A percentile compares a stretch with the other conserved stretches of the same genome.
Evolutionary conservation across 2,797 vertebrate genomes (phyloP).

Genomic region (Alca torda): DNA sequence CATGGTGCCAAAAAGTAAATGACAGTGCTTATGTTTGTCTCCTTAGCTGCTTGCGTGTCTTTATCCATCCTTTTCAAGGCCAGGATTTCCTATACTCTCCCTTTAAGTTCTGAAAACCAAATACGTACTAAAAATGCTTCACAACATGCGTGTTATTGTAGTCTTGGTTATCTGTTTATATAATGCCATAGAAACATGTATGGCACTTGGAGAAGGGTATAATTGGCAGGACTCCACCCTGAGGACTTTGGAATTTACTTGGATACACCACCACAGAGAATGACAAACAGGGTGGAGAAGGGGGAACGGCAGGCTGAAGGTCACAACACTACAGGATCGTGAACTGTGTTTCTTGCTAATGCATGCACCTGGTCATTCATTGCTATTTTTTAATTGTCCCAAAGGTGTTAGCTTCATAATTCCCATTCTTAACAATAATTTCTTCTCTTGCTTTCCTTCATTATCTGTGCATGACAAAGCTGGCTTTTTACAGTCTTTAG

Average conservation of each 20-base stretch:
- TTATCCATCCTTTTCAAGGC: neutral
- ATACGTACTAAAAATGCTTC: neutral
- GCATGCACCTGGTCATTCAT: neutral
- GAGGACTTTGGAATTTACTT: constrained; percentile 54
- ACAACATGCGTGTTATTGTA: neutral
- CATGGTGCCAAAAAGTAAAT: constrained; percentile 23
- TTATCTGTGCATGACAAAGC: neutral
- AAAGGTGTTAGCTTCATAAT: neutral
- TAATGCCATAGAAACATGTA: constrained; percentile 11
- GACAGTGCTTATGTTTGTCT: neutral
- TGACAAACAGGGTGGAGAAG: constrained; percentile 28
- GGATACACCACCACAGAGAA: neutral
- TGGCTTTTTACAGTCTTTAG: neutral
- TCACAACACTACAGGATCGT: neutral
- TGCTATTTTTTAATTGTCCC: neutral
- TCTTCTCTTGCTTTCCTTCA: neutral
- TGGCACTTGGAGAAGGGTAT: constrained; percentile 34
- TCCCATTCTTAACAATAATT: neutral
- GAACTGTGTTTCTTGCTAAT: neutral
- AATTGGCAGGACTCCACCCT: constrained; percentile 43
- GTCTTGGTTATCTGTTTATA: constrained; percentile 37
- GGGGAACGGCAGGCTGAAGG: constrained; percentile 2
- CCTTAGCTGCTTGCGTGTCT: neutral
- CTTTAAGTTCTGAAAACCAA: neutral
- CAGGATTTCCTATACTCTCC: neutral